These are phyloP conservation scores for Ctenosaura bakeri DNA, from an alignment of 2,797 vertebrate species.

Conservation along the genomic window DNA sequence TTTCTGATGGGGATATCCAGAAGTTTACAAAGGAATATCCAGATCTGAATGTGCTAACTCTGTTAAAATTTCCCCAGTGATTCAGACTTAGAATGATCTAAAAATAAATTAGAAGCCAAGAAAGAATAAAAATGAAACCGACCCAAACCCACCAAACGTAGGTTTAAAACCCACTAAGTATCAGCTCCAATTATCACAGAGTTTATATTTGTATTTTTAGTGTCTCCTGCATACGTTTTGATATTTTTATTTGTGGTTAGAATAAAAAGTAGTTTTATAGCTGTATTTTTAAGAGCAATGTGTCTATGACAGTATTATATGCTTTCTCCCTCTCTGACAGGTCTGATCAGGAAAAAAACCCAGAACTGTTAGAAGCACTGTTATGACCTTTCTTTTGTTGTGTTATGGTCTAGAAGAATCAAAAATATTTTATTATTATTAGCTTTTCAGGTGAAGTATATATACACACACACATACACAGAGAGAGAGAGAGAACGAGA, in stretches of 20 bases:
- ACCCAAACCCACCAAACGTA: not conserved
- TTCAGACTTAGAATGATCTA: not conserved
- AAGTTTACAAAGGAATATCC: not conserved
- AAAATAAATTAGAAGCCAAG: not conserved
- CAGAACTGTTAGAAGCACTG: not conserved
- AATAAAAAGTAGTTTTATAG: constrained; percentile 24
- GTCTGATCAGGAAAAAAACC: not conserved
- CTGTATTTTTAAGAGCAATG: not conserved
- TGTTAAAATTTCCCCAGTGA: not conserved
- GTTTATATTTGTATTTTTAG: constrained; percentile 9
- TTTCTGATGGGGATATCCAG: not conserved
- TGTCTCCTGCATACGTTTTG: constrained; percentile 4
- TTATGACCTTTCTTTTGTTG: not conserved
- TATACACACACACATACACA: too few species aligned
- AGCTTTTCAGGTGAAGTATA: not conserved
- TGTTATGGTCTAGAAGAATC: not conserved
- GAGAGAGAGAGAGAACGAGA: not conserved
- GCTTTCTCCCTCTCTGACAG: not conserved
- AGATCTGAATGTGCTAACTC: not conserved
- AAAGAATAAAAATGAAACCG: constrained; percentile 25
- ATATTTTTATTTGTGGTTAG: constrained; percentile 24
- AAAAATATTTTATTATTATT: not conserved
- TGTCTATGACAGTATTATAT: not conserved
- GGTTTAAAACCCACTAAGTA: not conserved
- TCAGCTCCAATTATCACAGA: not conserved